Conservation (phyloP, 2,797 vertebrate genomes). For the Echiichthys vipera region DNA sequence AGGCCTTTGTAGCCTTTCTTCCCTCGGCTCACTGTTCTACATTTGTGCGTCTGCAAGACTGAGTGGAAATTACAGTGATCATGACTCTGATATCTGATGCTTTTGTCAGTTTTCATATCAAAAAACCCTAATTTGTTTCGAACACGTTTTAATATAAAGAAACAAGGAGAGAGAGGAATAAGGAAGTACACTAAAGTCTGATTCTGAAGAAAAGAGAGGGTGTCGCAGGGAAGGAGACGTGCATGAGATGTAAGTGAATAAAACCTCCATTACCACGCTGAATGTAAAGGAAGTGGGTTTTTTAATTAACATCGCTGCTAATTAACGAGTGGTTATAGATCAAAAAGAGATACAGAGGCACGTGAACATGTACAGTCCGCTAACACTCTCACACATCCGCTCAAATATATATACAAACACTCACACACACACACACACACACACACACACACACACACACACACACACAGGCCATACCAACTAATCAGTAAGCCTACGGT, state of each 20-base stretch:
- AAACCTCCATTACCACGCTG: slow-evolving; percentile 57
- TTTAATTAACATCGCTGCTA: slow-evolving; percentile 70
- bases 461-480: slow-evolving; percentile 27
- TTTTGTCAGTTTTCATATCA: slow-evolving; percentile 40
- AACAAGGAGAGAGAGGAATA: slow-evolving; percentile 8
- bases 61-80: slow-evolving; percentile 38
- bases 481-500: slow-evolving; percentile 41
- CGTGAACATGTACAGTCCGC: background rate
- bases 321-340: slow-evolving; percentile 64
- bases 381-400: background rate
- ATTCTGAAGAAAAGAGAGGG: slow-evolving; percentile 33
- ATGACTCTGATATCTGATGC: slow-evolving; percentile 28
- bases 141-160: slow-evolving; percentile 47
- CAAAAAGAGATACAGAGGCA: slow-evolving; percentile 47
- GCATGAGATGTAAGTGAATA: slow-evolving; percentile 65
- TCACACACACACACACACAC: background rate
- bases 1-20: slow-evolving; percentile 48
- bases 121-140: slow-evolving; percentile 35
- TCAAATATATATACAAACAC: too few relatives aligned
- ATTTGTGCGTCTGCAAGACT: slow-evolving; percentile 10
- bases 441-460: background rate
- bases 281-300: slow-evolving; percentile 65
- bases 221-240: background rate
- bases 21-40: slow-evolving; percentile 7
- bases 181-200: slow-evolving; percentile 36